Conservation (phyloP, 2,113 vertebrate genomes). For the Gnathonemus echidnorhynchus region DNA sequence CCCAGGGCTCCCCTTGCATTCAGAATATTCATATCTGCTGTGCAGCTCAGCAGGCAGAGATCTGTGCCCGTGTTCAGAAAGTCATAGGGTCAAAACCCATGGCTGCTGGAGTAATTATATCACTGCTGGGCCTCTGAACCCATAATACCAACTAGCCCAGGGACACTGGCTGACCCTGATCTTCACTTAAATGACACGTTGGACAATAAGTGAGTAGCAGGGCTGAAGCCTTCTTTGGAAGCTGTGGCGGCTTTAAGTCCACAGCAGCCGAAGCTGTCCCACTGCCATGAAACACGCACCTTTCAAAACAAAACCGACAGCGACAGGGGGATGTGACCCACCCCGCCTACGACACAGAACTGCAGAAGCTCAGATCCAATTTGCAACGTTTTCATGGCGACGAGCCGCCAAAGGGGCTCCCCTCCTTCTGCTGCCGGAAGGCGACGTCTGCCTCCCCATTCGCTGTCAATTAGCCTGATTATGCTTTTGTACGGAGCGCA, state of each 20-base stretch:
- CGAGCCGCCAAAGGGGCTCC: not conserved
- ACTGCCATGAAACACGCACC: not conserved
- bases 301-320: not conserved
- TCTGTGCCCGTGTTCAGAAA: not conserved
- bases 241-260: not conserved
- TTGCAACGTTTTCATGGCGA: not conserved
- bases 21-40: not conserved
- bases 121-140: not conserved
- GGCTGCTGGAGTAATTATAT: not conserved
- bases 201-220: not conserved
- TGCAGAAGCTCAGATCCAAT: not conserved
- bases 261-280: not conserved
- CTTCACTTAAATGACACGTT: not conserved
- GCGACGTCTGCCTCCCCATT: not conserved
- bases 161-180: not conserved
- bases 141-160: not conserved
- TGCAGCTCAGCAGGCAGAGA: not conserved
- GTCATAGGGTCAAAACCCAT: not conserved
- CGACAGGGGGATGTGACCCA: not conserved
- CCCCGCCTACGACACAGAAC: not conserved
- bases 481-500: too few relatives aligned
- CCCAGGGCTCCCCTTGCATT: not conserved
- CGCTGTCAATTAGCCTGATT: conserved; percentile 1
- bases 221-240: not conserved
- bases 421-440: not conserved